These are phyloP conservation scores for Sciurus niger DNA, from an alignment of 2,113 vertebrate species.

Conservation along the genomic window DNA sequence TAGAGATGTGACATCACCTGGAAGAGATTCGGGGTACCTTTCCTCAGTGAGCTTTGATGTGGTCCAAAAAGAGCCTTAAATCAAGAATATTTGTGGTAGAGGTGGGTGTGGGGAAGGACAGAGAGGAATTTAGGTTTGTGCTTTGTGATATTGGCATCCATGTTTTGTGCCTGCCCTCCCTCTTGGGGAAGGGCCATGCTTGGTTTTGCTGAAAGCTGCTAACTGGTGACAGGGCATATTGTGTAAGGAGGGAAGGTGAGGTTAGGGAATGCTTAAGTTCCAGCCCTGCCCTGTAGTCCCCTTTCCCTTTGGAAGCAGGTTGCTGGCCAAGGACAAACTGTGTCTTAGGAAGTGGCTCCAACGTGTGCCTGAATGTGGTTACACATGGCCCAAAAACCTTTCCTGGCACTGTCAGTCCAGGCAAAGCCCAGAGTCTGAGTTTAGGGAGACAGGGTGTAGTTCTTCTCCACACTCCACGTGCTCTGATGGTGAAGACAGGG, in stretches of 20 bases:
- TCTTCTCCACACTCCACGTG: background rate
- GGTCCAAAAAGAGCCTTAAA: conserved; percentile 80
- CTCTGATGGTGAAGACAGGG: conserved; percentile 59
- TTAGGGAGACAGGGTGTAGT: conserved; percentile 55
- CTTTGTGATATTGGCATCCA: conserved; percentile 65
- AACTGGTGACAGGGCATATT: conserved; percentile 20
- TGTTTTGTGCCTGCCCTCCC: conserved; percentile 72
- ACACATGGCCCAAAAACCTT: conserved; percentile 16
- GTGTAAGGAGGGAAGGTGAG: background rate
- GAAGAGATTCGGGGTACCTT: background rate
- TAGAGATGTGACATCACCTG: background rate
- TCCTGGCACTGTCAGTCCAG: conserved; percentile 29
- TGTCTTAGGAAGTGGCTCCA: conserved; percentile 71
- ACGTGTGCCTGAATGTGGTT: background rate
- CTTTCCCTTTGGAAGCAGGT: conserved; percentile 25
- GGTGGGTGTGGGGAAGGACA: background rate
- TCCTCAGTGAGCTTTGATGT: conserved; percentile 67
- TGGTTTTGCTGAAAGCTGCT: conserved; percentile 73
- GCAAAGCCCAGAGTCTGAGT: conserved; percentile 24
- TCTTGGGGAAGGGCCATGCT: conserved; percentile 23
- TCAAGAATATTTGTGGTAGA: conserved; percentile 64
- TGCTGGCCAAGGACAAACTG: background rate
- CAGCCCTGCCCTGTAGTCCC: background rate
- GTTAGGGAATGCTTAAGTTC: background rate
- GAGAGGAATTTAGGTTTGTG: conserved; percentile 57